phyloP scores from a whole-genome alignment of 1,140 invertebrate genomes.

The Popillia japonica region DNA sequence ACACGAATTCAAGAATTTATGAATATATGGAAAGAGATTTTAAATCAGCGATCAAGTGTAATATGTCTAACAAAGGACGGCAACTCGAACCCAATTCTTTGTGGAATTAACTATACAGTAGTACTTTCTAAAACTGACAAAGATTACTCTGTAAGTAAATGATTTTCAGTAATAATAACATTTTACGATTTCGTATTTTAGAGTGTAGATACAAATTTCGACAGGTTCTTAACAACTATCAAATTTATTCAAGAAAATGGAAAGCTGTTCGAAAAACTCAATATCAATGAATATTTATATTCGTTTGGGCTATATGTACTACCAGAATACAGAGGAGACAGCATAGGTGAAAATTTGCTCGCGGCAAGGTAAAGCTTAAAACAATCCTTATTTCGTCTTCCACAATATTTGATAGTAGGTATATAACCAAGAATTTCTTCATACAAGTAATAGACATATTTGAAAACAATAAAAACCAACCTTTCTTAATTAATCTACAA shows the following conservation, averaged over 20 bases:
- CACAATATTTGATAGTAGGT: no score
- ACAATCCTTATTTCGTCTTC: no score
- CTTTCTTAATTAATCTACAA: no score
- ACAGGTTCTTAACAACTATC: neutral
- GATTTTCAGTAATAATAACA: neutral
- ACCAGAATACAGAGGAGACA: neutral
- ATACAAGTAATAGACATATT: no score
- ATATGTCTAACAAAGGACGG: neutral
- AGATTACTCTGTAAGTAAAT: neutral
- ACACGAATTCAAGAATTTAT: neutral
- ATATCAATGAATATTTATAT: neutral
- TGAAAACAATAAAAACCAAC: no score
- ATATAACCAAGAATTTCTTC: no score
- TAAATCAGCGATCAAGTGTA: neutral
- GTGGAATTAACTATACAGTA: neutral
- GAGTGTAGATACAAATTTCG: neutral
- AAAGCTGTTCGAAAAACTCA: neutral
- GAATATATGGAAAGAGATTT: neutral
- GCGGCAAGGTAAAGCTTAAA: slow-evolving; percentile 16
- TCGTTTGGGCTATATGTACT: neutral
- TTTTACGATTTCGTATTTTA: neutral
- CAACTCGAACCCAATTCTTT: neutral
- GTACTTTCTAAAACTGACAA: neutral
- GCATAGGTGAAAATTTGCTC: neutral
- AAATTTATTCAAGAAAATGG: neutral